Evolutionary conservation across 2,888 invertebrate species (phyloP), one percentile per base, ranked within the genome.

Genomic region (Sipha maydis): DNA sequence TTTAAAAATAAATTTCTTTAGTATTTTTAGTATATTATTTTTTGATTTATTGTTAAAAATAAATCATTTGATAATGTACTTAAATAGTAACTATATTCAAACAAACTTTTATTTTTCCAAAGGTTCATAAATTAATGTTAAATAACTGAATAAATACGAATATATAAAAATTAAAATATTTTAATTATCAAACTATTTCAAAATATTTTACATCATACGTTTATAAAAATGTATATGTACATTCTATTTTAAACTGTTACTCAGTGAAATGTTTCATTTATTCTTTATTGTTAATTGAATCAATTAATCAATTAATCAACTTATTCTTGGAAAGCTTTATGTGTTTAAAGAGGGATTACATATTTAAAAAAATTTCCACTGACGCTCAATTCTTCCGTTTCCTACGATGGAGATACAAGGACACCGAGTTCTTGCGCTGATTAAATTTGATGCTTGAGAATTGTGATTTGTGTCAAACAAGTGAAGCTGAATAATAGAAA

Each of bases 401-500:
- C 85, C 85, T 85, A 78, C 69, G 77, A 85, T 78, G 85, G 85
- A 0, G n/a, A 71, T 38, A 54, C 48, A 85, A 85, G 85, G 85
- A 85, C 78, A 69, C 48, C 85, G 34, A 54, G 85, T 85, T 85
- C 31, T 31, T 61, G n/a, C 54, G 4, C 41, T 85, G 67, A 78
- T 85, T 85, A 78, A 85, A 78, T 78, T 85, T 54, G 78, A 78
- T 78, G 69, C 14, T 69, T n/a, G 34, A 34, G 34, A 34, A 34
- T 19, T 31, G 85, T 85, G 85, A 85, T 85, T 78, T 78, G 85
- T 78, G 85, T 85, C 77, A 69, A 78, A 67, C 77, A 69, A n/a
- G 69, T 69, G 69, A 78, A 54, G 78, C 69, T 85, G 69, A 85
- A 78, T 85, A 78, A 78, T 78, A 54, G 85, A 78, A 69, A 69